A percentile compares a stretch with the other conserved stretches of the same genome.
These are phyloP conservation scores for Raphicerus campestris DNA, from an alignment of 2,113 vertebrate species.

Conservation along the genomic window DNA sequence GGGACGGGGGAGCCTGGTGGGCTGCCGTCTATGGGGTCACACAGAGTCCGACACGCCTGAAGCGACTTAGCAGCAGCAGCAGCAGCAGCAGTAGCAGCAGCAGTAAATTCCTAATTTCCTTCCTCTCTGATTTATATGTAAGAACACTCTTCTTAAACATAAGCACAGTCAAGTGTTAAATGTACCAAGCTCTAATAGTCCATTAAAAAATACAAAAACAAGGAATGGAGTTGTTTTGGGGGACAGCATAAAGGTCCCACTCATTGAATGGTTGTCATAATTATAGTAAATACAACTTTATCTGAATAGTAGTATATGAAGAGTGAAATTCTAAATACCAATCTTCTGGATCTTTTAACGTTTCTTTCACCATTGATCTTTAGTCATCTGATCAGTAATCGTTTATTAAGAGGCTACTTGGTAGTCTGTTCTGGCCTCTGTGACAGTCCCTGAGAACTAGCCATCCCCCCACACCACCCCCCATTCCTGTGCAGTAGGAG, in stretches of 20 bases:
- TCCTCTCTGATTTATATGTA: background rate
- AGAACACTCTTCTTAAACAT: background rate
- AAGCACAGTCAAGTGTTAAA: background rate
- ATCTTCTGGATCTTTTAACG: background rate
- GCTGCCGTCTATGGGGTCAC: too few species aligned
- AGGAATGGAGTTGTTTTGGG: background rate
- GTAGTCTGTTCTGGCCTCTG: background rate
- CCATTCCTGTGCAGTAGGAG: background rate
- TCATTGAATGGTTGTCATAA: background rate
- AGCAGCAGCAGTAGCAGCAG: too few species aligned
- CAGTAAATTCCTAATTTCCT: background rate
- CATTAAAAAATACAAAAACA: background rate
- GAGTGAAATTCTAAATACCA: background rate
- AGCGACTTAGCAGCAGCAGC: too few species aligned
- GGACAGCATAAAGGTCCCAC: background rate
- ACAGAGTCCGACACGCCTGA: too few species aligned
- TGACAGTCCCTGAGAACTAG: too few species aligned
- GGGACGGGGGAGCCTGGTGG: too few species aligned
- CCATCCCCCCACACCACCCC: accelerated
- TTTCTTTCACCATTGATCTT: background rate
- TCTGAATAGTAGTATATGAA: background rate
- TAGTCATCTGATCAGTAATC: background rate
- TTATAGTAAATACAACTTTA: background rate
- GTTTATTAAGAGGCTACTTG: background rate
- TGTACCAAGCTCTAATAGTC: background rate